Evolutionary conservation across 2,797 vertebrate genomes (phyloP).

Genomic region (Paratrypauchen microcephalus): DNA sequence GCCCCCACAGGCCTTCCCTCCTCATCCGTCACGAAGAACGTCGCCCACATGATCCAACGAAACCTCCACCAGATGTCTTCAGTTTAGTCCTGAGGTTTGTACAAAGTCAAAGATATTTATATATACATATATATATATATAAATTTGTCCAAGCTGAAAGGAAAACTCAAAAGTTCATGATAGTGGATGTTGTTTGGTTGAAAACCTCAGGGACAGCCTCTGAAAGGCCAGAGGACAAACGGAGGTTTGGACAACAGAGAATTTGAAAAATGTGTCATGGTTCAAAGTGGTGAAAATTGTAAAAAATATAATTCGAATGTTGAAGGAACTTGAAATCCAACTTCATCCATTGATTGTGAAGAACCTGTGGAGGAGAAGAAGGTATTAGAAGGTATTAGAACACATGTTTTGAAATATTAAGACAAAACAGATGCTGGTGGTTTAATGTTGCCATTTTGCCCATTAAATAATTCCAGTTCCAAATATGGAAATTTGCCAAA

Average conservation of each 20-base stretch:
- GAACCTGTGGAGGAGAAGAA: constrained; percentile 27
- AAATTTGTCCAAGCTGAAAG: not conserved
- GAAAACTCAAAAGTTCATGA: not conserved
- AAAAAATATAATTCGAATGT: not conserved
- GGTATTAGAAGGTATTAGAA: not conserved
- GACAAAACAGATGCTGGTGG: too few relatives aligned
- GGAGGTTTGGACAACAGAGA: constrained; percentile 19
- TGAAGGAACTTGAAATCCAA: not conserved
- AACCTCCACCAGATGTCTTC: not conserved
- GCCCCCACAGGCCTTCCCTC: constrained; percentile 56
- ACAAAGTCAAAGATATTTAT: not conserved
- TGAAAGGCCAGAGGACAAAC: constrained; percentile 17
- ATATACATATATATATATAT: too few relatives aligned
- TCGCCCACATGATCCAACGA: constrained; percentile 80
- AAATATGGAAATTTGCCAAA: too few relatives aligned
- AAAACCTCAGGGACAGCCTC: constrained; percentile 8
- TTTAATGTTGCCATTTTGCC: too few relatives aligned
- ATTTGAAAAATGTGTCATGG: constrained; percentile 22
- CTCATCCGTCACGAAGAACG: constrained; percentile 83
- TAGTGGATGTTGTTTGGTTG: not conserved
- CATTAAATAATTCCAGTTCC: too few relatives aligned
- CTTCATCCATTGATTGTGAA: not conserved
- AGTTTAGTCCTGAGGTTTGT: not conserved
- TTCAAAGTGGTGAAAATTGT: not conserved
- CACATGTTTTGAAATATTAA: not conserved